Evolutionary conservation across 2,113 vertebrate genomes (phyloP).

Genomic region (Tor tambroides): DNA sequence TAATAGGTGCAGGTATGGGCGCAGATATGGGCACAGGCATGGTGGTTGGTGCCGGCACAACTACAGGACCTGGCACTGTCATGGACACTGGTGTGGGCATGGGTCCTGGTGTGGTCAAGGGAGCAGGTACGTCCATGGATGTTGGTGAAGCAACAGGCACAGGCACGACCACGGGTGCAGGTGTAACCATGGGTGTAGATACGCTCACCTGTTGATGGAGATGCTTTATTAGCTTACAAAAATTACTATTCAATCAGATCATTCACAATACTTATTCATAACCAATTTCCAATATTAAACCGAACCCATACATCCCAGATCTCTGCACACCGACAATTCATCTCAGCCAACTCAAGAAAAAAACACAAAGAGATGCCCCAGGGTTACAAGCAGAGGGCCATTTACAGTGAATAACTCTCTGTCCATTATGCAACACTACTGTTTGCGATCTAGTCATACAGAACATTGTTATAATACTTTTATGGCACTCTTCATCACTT

Average conservation of each 20-base stretch:
- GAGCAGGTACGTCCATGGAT: slow-evolving; percentile 1
- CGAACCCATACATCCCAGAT: background rate
- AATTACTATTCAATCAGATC: background rate
- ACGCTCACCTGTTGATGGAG: slow-evolving; percentile 45
- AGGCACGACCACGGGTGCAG: slow-evolving; percentile 33
- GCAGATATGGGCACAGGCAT: background rate
- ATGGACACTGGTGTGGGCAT: background rate
- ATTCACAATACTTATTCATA: background rate
- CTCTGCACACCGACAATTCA: background rate
- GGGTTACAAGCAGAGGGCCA: no score
- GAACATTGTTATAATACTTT: no score
- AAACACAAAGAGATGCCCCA: background rate
- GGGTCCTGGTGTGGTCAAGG: background rate
- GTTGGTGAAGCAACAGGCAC: background rate
- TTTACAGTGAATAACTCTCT: no score
- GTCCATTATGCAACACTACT: no score
- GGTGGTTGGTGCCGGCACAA: background rate
- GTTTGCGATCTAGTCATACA: no score
- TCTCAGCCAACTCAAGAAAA: background rate
- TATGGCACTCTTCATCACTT: background rate
- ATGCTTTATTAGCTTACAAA: background rate
- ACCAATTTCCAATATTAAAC: background rate
- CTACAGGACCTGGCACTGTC: background rate
- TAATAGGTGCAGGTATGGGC: background rate
- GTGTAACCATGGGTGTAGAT: slow-evolving; percentile 33